Evolutionary conservation across 64 coral and sea anemone species (phyloP).

Genomic region (Montipora cactus): DNA sequence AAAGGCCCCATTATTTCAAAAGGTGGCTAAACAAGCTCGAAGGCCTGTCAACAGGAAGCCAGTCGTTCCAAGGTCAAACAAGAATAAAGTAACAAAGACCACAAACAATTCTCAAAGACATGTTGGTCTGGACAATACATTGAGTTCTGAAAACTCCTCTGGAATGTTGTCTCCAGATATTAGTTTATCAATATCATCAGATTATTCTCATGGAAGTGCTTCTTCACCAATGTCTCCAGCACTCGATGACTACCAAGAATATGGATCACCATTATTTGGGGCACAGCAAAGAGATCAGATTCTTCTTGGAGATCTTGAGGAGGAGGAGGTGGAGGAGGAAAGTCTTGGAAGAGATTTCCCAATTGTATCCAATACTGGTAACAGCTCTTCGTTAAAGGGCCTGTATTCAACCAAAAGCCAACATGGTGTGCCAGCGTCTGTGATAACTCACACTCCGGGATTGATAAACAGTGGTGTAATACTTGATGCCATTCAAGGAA

Average conservation of each 20-base stretch:
- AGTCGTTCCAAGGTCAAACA: constrained; percentile 58
- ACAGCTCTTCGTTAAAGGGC: constrained; percentile 29
- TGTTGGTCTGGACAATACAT: constrained; percentile 53
- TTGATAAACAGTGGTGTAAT: constrained; percentile 17
- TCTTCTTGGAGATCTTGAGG: constrained; percentile 71
- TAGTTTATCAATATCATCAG: constrained; percentile 74
- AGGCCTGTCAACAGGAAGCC: constrained; percentile 77
- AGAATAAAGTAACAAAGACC: constrained; percentile 52
- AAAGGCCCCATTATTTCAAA: constrained; percentile 59
- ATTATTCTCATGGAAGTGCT: constrained; percentile 85
- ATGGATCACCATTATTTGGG: constrained; percentile 85
- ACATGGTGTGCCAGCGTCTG: constrained; percentile 76
- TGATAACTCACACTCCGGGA: constrained; percentile 71
- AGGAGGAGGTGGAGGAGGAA: constrained; percentile 67
- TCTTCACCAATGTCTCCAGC: constrained; percentile 60
- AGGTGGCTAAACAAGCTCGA: constrained; percentile 40
- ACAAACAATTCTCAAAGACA: constrained; percentile 48
- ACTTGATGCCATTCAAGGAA: neutral
- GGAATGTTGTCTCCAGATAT: constrained; percentile 69
- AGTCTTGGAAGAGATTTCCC: constrained; percentile 48
- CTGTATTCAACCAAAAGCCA: constrained; percentile 21
- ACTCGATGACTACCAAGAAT: constrained; percentile 81
- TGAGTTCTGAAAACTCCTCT: constrained; percentile 69
- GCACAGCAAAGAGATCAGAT: constrained; percentile 77
- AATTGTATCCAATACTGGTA: constrained; percentile 53